Percentiles rank a stretch among this genome's conserved stretches.
phyloP scores from a whole-genome alignment of 2,113 vertebrate genomes.

The Sylvilagus bachmani region DNA sequence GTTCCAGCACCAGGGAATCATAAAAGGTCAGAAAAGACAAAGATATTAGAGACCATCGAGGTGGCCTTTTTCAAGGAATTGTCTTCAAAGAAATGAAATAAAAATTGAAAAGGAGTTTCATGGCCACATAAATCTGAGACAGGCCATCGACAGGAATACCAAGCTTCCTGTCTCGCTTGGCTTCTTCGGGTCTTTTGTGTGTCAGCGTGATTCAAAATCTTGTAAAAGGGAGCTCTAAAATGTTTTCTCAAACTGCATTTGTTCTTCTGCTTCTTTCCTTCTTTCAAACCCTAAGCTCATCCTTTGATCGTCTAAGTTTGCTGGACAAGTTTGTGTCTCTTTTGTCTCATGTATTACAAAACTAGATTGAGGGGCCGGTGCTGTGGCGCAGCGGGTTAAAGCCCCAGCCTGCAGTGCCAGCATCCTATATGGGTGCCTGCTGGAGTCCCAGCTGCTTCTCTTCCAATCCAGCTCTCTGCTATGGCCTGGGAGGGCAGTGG shows the following conservation, averaged over 20 bases:
- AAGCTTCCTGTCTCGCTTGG: neutral
- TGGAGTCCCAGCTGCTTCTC: too few species aligned
- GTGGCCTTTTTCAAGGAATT: neutral
- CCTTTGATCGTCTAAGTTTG: neutral
- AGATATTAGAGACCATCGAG: neutral
- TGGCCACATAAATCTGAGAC: neutral
- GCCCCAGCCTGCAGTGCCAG: too few species aligned
- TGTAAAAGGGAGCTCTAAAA: neutral
- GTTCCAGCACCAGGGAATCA: neutral
- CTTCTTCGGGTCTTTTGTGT: neutral
- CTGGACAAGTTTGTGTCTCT: neutral
- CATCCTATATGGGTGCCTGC: too few species aligned
- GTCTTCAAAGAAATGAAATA: neutral
- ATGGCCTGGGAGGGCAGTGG: too few species aligned
- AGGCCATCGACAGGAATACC: neutral
- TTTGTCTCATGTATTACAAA: neutral
- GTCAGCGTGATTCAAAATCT: neutral
- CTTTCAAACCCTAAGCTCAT: neutral
- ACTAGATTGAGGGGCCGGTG: too few species aligned
- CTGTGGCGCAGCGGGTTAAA: too few species aligned
- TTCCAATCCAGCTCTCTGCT: too few species aligned
- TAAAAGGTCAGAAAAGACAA: neutral
- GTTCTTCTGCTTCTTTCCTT: neutral
- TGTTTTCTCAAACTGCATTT: neutral
- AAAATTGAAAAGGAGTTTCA: neutral